A percentile compares a stretch with the other conserved stretches of the same genome.
Evolutionary conservation across 2,113 vertebrate species (phyloP).

Genomic region (Tylochromis polylepis): DNA sequence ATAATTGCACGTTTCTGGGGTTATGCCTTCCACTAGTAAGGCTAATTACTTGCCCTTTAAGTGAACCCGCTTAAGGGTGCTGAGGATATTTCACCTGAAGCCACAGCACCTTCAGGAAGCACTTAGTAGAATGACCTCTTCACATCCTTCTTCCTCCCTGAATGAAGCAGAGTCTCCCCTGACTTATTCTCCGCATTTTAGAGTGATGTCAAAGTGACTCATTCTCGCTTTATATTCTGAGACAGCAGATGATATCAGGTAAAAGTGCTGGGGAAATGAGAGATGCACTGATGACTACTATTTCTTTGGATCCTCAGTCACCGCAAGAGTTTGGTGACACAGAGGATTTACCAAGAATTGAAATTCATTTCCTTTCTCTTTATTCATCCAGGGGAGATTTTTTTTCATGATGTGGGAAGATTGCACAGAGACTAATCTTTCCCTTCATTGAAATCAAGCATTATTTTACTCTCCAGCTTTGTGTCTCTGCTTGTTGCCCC

Average conservation of each 20-base stretch:
- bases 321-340: background rate
- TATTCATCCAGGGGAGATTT: background rate
- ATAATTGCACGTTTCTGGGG: slow-evolving; percentile 20
- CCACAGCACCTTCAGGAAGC: background rate
- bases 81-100: background rate
- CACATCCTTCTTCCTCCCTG: background rate
- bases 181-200: background rate
- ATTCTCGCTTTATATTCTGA: background rate
- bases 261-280: background rate
- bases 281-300: slow-evolving; percentile 5
- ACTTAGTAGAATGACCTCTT: background rate
- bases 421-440: background rate
- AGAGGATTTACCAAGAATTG: background rate
- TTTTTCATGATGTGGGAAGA: background rate
- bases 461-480: background rate
- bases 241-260: slow-evolving; percentile 2
- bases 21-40: slow-evolving; percentile 17
- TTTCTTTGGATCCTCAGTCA: background rate
- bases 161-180: background rate
- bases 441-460: background rate
- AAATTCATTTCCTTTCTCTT: slow-evolving; percentile 22
- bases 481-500: background rate
- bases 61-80: slow-evolving; percentile 31
- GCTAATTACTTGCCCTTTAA: slow-evolving; percentile 34
- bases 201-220: slow-evolving; percentile 25